phyloP scores from a whole-genome alignment of 2,797 vertebrate species.

The Alectoris magna region DNA sequence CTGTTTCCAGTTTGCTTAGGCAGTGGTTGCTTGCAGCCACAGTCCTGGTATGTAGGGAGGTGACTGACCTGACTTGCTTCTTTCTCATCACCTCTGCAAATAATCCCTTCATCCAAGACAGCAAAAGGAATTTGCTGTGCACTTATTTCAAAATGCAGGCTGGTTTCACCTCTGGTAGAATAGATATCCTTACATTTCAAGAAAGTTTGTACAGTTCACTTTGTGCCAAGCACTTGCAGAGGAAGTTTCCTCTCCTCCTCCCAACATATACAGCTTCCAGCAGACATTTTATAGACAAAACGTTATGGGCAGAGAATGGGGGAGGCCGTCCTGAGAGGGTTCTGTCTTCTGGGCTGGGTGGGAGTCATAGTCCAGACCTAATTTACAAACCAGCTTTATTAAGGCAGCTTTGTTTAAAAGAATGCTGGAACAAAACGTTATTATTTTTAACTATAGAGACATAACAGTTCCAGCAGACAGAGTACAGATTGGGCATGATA shows the following conservation, averaged over 20 bases:
- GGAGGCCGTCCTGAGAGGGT: background rate
- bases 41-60: background rate
- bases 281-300: background rate
- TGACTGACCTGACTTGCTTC: background rate
- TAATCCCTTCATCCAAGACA: background rate
- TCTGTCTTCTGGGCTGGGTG: background rate
- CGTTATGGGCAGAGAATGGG: background rate
- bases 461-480: background rate
- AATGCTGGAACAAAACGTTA: conserved; percentile 1
- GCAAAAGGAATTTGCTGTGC: background rate
- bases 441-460: background rate
- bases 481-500: background rate
- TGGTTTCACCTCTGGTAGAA: background rate
- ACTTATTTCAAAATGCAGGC: background rate
- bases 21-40: background rate
- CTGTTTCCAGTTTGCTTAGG: conserved; percentile 13
- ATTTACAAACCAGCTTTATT: conserved; percentile 19
- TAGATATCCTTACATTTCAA: background rate
- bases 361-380: background rate
- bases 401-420: conserved; percentile 44
- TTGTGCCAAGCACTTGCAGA: background rate
- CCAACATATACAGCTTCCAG: background rate
- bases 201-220: background rate
- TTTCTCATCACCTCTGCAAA: background rate
- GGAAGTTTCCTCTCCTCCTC: background rate